Evolutionary conservation across 2,888 invertebrate species (phyloP).

Genomic region (Tachina lurida): DNA sequence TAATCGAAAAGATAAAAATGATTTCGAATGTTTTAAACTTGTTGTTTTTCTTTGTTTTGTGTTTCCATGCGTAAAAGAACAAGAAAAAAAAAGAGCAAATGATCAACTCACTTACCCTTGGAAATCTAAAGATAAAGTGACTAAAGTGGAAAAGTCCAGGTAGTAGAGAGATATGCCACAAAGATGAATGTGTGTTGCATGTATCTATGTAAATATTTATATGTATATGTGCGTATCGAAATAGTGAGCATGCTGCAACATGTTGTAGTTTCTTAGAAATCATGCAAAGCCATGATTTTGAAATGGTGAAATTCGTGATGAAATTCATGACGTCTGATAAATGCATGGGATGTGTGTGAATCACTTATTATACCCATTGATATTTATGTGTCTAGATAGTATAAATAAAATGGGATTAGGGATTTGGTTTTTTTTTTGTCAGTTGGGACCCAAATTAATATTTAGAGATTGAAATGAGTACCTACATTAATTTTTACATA

Average conservation of each 20-base stretch:
- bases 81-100: slow-evolving; percentile 11
- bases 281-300: not conserved
- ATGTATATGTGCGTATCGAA: not conserved
- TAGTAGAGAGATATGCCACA: slow-evolving; percentile 3
- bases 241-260: slow-evolving; percentile 48
- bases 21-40: slow-evolving; percentile 28
- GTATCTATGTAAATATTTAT: not conserved
- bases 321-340: slow-evolving; percentile 46
- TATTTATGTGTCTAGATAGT: not conserved
- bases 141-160: slow-evolving; percentile 24
- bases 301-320: slow-evolving; percentile 60
- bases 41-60: not conserved
- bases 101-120: slow-evolving; percentile 48
- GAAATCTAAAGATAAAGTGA: slow-evolving; percentile 27
- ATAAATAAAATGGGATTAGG: slow-evolving; percentile 5
- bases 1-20: slow-evolving; percentile 18
- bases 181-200: too few species aligned
- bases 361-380: slow-evolving; percentile 33
- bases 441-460: not conserved
- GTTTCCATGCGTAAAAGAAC: slow-evolving; percentile 7
- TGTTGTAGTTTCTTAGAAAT: slow-evolving; percentile 21
- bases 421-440: not conserved
- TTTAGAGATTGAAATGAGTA: not conserved
- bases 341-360: slow-evolving; percentile 50
- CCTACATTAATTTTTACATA: not conserved